Percentiles rank a stretch among this genome's conserved stretches.
phyloP scores from a whole-genome alignment of 1,140 invertebrate genomes.

The Zaprionus capensis region DNA sequence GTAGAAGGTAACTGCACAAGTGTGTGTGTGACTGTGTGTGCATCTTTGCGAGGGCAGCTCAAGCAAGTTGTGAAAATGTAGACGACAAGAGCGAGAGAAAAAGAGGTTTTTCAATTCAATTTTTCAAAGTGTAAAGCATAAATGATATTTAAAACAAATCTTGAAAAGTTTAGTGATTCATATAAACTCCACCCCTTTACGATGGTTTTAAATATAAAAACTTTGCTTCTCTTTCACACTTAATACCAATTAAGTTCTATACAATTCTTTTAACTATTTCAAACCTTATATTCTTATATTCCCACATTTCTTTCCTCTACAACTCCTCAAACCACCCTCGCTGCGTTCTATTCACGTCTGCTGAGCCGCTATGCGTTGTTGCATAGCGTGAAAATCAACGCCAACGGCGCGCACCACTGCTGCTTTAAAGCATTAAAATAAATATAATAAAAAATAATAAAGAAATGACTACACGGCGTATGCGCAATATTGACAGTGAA shows the following conservation, averaged over 20 bases:
- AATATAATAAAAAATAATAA: slow-evolving; percentile 36
- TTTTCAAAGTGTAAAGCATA: too few species aligned
- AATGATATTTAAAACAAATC: neutral
- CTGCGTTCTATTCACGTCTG: slow-evolving; percentile 10
- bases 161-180: too few species aligned
- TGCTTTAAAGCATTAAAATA: slow-evolving; percentile 29
- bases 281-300: neutral
- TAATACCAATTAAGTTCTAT: neutral
- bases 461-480: slow-evolving; percentile 59
- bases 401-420: neutral
- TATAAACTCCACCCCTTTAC: too few species aligned
- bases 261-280: neutral
- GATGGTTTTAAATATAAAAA: too few species aligned
- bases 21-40: slow-evolving; percentile 6
- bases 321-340: slow-evolving; percentile 4
- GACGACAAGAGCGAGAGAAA: neutral
- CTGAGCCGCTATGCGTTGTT: slow-evolving; percentile 21
- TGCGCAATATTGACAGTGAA: slow-evolving; percentile 80
- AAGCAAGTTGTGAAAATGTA: neutral
- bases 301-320: neutral
- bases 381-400: slow-evolving; percentile 30
- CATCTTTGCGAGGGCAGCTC: slow-evolving; percentile 24
- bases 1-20: neutral
- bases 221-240: too few species aligned
- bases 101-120: too few species aligned